phyloP scores from a whole-genome alignment of 2,113 vertebrate genomes.

The Gila orcuttii region DNA sequence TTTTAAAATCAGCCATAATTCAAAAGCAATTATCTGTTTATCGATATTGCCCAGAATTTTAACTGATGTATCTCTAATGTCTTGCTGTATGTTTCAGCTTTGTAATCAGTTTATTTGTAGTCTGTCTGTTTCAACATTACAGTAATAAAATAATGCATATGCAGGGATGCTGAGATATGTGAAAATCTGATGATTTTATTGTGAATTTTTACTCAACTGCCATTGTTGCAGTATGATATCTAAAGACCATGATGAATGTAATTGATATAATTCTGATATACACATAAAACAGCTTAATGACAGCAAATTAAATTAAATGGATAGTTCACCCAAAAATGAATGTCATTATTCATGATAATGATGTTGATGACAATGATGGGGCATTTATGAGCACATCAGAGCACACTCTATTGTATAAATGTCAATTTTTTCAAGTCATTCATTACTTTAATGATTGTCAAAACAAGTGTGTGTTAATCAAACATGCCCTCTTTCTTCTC shows the following conservation, averaged over 20 bases:
- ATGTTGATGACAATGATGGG: background rate
- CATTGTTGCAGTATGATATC: background rate
- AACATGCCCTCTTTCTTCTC: constrained; percentile 5
- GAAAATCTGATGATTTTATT: background rate
- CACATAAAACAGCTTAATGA: background rate
- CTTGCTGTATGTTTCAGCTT: background rate
- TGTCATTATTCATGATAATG: background rate
- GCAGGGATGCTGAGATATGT: background rate
- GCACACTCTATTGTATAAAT: background rate
- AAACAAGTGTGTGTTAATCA: constrained; percentile 21
- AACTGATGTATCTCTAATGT: background rate
- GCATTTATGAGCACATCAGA: background rate
- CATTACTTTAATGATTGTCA: constrained; percentile 2
- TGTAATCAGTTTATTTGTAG: background rate
- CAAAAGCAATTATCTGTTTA: background rate
- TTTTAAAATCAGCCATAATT: background rate
- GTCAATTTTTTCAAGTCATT: background rate
- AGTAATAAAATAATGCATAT: background rate
- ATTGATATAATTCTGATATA: background rate
- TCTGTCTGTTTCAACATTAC: background rate
- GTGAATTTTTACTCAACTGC: background rate
- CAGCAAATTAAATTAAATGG: background rate
- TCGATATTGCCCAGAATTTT: background rate
- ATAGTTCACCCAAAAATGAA: too few species aligned
- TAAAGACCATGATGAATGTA: background rate